A percentile compares a stretch with the other conserved stretches of the same genome.
These are phyloP conservation scores for Myotis lucifugus DNA, from an alignment of 2,113 vertebrate genomes.

Conservation along the genomic window DNA sequence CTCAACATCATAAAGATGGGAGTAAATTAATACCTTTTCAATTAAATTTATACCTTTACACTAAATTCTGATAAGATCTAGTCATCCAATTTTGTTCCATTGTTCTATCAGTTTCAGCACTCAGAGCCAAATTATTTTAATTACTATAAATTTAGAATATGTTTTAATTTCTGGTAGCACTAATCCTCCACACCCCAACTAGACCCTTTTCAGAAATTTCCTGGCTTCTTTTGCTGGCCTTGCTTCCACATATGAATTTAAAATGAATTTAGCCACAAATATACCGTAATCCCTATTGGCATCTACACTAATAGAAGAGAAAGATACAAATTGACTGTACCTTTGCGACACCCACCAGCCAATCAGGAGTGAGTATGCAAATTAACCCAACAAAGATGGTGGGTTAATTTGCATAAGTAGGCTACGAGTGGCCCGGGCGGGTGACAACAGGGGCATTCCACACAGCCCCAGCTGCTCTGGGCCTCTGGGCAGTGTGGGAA, in stretches of 20 bases:
- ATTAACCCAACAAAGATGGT: too few relatives aligned
- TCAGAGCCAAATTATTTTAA: slow-evolving; percentile 14
- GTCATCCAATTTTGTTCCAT: neutral
- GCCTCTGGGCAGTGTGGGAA: too few relatives aligned
- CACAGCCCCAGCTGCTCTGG: too few relatives aligned
- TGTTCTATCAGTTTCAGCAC: neutral
- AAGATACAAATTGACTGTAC: too few relatives aligned
- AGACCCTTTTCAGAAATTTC: slow-evolving; percentile 25
- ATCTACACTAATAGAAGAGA: neutral
- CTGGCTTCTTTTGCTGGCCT: slow-evolving; percentile 26
- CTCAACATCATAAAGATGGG: neutral
- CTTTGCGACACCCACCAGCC: too few relatives aligned
- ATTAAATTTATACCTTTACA: neutral
- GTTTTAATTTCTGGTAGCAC: neutral
- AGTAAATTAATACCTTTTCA: neutral
- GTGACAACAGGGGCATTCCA: too few relatives aligned
- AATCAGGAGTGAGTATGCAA: too few relatives aligned
- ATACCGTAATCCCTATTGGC: neutral
- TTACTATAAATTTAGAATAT: neutral
- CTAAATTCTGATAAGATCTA: slow-evolving; percentile 31
- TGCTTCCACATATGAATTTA: neutral
- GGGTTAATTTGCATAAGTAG: too few relatives aligned
- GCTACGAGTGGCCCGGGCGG: too few relatives aligned
- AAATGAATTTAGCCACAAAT: slow-evolving; percentile 36
- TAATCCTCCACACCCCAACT: neutral